Base-by-base conservation (phyloP, 2,888 invertebrate genomes). In the Dryadula phaetusa region DNA sequence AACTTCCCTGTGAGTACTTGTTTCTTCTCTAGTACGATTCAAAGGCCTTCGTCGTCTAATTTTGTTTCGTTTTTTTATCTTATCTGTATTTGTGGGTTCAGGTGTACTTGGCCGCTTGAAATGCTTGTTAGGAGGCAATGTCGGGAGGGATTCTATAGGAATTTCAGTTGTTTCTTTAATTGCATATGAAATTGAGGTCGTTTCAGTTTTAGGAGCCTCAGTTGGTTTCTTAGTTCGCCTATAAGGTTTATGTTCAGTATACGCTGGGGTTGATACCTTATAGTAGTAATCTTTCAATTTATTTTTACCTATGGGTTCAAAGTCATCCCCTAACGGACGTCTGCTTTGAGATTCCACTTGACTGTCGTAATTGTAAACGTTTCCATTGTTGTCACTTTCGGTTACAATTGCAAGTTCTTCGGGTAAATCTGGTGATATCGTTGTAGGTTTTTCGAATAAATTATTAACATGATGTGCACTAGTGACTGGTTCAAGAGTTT, bases 221-320 rank as follows among this genome's bases (percentile, higher is more conserved):
- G 75, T 84, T 16, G 90, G 88, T 69, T 88, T 90, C 75, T 89
- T 91, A 71, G 86, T 89, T 79, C 90, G 82, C 81, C 86, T 84
- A 69, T 84, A 75, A 20, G 84, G 77, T 67, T 77, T 82, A 46
- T 84, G 80, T 54, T 90, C 88, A 52, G 86, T 85, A 73, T 90
- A 88, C 20, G 81, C 70, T 28, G 91, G 86, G 67, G 91, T 90
- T 58, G 91, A 90, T 61, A 91, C 88, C 76, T 85, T 90, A 66
- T 92, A 92, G 72, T 92, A 92, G 77, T 92, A 91, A 67, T 92
- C 92, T 75, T 90, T 91, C 14, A 91, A 82, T 70, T 92, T 91
- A 70, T 90, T 84, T 68, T 87, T 86, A 66, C 84, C 85, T 71
- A 92, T 90, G 18, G 92, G 91, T 78, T 92, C 90, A 76, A 90